Evolutionary conservation across 64 coral and sea anemone genomes (phyloP), one percentile per base, ranked within the genome.

Genomic region (Pachyseris speciosa): DNA sequence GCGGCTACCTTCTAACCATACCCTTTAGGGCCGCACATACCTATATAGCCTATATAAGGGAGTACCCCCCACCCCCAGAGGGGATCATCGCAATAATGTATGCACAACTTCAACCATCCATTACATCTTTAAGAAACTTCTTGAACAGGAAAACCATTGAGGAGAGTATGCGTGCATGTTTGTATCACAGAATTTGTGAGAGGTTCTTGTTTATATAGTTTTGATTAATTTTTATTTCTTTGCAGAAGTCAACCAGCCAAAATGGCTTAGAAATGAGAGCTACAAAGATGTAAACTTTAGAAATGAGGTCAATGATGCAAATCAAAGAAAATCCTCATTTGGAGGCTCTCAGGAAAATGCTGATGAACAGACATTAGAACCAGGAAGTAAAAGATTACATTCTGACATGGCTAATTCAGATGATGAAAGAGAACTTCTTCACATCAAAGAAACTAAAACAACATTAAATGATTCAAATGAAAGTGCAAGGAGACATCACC

Each of bases 261-360:
- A 42, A 15, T 81, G 77, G 77, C 77, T 81, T 38, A 60, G 77
- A 63, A 81, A 81, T 81, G 77, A 81, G 37, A 81, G 77, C 32
- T 81, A 81, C 48, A 81, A 81, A 63, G 52, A 60, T 60, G 33
- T 81, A 60, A 2, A 9, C 22, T 41, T 2, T 81, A 5, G 2
- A 61, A 37, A 41, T 40, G 53, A 81, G 13, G 34, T 33, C 27
- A 51, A 7, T 53, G 15, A 52, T 27, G 33, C 2, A 34, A 47
- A 77, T 1, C 16, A 32, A 13, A 19, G 44, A 22, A 25, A 52
- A 15, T 17, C 16, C 44, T 36, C 44, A 20, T 52, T 2, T 31
- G 43, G 30, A 77, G 6, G 5, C 8, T 25, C 44, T 47, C 2
- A 20, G 30, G 24, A 77, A 53, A n/a, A 67, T 36, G 4, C 25